Base-by-base conservation (phyloP, 2,888 invertebrate species). In the Harpalus rubripes region DNA sequence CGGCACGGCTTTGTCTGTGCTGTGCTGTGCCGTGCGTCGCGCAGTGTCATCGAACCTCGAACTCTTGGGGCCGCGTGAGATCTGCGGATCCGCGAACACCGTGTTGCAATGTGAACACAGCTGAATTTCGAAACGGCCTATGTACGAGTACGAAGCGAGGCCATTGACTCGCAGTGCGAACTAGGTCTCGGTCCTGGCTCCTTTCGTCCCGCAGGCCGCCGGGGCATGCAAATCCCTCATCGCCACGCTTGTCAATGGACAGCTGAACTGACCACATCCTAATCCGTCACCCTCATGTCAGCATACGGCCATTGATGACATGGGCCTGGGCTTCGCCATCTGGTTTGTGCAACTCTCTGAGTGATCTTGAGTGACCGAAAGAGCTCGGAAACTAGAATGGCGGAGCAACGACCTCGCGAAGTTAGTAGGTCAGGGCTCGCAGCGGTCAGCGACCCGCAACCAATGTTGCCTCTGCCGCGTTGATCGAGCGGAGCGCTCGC, bases 381-480 rank as follows among this genome's bases (percentile, higher is more conserved):
- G 88, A 88, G 88, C 88, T 87, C 87, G 87, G 89, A 91, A 91
- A 91, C 90, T 91, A 90, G 91, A 91, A 91, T 91, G 90, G 90
- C 91, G 90, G 91, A 90, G 90, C 90, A 89, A 90, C 89, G 90
- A 90, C 90, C 91, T 91, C 91, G 91, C 91, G 89, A 91, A 91
- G 91, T 91, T 91, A 91, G 90, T 91, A 87, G 91, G 91, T 91
- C 91, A 91, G 91, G 91, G 91, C 91, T 90, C 87, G 89, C 88
- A 89, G 89, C 90, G 91, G 90, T 90, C 90, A 89, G 89, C 89
- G 90, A 91, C 90, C 90, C 86, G 81, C 85, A 84, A 85, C 85
- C 85, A 41, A 85, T 85, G 85, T 72, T 80, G 80, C 79, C 72
- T 80, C 68, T 79, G 80, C 63, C 79, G 65, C 65, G 44, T 68